phyloP scores from a whole-genome alignment of 2,888 invertebrate species.

The Smittia sp. region DNA sequence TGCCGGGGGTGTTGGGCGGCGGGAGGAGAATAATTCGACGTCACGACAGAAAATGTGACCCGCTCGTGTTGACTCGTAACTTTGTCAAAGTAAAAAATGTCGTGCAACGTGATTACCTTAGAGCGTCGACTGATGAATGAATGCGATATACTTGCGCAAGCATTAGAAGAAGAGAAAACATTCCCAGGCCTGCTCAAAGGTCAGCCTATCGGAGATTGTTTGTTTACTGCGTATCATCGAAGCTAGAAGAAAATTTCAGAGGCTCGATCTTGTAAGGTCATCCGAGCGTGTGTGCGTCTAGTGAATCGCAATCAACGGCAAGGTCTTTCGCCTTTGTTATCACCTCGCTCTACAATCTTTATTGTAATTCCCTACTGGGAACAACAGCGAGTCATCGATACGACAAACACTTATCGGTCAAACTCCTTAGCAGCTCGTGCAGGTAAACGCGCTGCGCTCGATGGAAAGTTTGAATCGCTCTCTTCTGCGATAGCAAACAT shows the following conservation, averaged over 20 bases:
- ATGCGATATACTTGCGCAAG: no score
- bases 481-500: neutral
- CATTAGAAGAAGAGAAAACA: neutral
- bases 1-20: neutral
- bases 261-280: constrained; percentile 21
- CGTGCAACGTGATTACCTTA: no score
- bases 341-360: no score
- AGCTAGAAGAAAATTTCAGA: neutral
- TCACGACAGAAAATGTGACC: neutral
- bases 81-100: no score
- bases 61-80: no score
- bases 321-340: no score
- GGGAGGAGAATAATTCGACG: neutral
- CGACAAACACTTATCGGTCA: neutral
- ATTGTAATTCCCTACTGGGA: no score
- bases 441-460: neutral
- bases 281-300: neutral
- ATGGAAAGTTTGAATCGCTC: neutral
- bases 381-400: no score
- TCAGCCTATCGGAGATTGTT: neutral
- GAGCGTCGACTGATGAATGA: no score
- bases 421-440: neutral
- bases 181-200: neutral
- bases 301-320: no score
- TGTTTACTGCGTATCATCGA: neutral